Conservation (phyloP, 1,140 invertebrate genomes). For the Drosophila ficusphila region DNA sequence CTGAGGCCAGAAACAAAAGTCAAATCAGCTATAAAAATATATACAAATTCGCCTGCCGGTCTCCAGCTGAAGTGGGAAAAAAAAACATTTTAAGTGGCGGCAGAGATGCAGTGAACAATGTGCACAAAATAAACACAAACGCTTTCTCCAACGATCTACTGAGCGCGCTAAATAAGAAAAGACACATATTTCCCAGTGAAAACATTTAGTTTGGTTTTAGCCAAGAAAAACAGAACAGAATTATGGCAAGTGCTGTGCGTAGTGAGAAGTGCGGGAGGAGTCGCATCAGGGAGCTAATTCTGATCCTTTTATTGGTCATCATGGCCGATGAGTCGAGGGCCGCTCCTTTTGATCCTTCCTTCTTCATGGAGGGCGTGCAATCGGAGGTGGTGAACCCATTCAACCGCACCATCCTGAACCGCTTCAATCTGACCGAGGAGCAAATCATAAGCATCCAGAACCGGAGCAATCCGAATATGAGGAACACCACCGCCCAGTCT, state of each 20-base stretch:
- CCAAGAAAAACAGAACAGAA: neutral
- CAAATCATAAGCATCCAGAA: constrained; percentile 65
- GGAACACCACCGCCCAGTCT: constrained; percentile 37
- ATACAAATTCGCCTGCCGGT: constrained; percentile 9
- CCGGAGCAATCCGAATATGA: constrained; percentile 47
- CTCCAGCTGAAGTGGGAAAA: constrained; percentile 4
- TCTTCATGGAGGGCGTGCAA: constrained; percentile 63
- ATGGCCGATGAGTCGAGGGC: constrained; percentile 34
- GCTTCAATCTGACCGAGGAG: constrained; percentile 73
- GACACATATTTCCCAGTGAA: constrained; percentile 1
- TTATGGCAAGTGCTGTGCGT: constrained; percentile 46
- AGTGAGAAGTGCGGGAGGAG: constrained; percentile 23
- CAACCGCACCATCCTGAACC: constrained; percentile 67
- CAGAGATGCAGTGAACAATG: constrained; percentile 30
- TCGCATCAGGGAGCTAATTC: constrained; percentile 19
- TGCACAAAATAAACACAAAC: neutral
- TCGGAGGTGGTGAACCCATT: constrained; percentile 73
- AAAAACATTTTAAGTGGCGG: neutral
- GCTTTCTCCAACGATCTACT: constrained; percentile 2
- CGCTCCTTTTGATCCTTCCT: constrained; percentile 50
- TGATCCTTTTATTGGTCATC: constrained; percentile 40
- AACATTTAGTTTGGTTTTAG: neutral
- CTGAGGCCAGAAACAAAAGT: constrained; percentile 32
- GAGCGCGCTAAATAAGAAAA: neutral
- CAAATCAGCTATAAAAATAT: constrained; percentile 26